phyloP scores from a whole-genome alignment of 2,113 vertebrate genomes.

The Crocuta crocuta region DNA sequence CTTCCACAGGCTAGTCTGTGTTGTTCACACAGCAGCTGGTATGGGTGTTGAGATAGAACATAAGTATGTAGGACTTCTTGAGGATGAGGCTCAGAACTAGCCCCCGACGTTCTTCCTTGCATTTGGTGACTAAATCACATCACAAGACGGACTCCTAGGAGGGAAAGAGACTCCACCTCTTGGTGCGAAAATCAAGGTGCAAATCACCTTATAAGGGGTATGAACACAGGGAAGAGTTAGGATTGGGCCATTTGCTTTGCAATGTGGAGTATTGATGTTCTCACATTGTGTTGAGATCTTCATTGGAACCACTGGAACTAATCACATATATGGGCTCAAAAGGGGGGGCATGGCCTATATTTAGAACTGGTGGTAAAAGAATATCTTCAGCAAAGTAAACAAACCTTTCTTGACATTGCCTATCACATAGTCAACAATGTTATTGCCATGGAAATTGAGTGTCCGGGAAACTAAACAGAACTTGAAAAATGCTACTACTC shows the following conservation, averaged over 20 bases:
- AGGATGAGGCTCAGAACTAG: background rate
- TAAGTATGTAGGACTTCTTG: background rate
- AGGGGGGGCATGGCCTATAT: background rate
- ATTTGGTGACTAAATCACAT: background rate
- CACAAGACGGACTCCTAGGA: background rate
- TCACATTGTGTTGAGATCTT: background rate
- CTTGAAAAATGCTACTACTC: background rate
- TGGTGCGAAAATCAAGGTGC: too few relatives aligned
- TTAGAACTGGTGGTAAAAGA: background rate
- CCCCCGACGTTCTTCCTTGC: background rate
- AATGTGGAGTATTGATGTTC: background rate
- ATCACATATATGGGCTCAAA: background rate
- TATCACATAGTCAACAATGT: background rate
- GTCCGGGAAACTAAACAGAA: background rate
- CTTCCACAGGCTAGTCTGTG: background rate
- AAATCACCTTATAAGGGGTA: background rate
- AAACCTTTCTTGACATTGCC: background rate
- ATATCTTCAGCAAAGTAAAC: background rate
- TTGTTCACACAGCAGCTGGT: background rate
- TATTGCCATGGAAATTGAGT: background rate
- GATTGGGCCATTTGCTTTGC: background rate
- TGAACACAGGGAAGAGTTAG: background rate
- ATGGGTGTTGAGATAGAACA: background rate
- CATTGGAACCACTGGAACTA: background rate
- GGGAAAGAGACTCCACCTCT: background rate